A percentile compares a stretch with the other conserved stretches of the same genome.
phyloP scores from a whole-genome alignment of 1,140 invertebrate species.

The Neodiprion lecontei region DNA sequence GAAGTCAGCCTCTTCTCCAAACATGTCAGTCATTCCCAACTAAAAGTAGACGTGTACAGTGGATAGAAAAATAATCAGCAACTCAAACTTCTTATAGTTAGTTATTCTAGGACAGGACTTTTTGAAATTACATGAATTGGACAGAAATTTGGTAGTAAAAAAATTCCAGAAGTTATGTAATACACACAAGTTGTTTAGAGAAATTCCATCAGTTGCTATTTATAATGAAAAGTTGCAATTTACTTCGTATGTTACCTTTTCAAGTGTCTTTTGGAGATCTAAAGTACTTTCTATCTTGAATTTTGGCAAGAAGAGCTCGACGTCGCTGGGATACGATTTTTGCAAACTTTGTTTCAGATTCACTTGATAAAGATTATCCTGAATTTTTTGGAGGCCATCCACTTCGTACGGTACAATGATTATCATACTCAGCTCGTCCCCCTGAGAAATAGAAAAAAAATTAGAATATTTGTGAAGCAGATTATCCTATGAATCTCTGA shows the following conservation, averaged over 20 bases:
- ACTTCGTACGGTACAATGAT: conserved; percentile 70
- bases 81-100: too few species aligned
- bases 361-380: conserved; percentile 51
- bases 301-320: conserved; percentile 49
- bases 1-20: conserved; percentile 64
- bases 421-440: conserved; percentile 66
- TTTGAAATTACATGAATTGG: too few species aligned
- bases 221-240: neutral
- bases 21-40: conserved; percentile 67
- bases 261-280: conserved; percentile 26
- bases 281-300: conserved; percentile 57
- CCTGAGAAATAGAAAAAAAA: conserved; percentile 35
- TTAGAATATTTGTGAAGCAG: too few species aligned
- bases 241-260: conserved; percentile 19
- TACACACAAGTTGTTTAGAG: too few species aligned
- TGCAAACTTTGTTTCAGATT: conserved; percentile 44
- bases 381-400: conserved; percentile 60
- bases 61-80: neutral
- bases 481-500: neutral
- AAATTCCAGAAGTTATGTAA: too few species aligned
- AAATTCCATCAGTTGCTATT: neutral
- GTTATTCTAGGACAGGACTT: too few species aligned
- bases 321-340: conserved; percentile 27
- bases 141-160: too few species aligned
- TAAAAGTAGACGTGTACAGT: conserved; percentile 40